phyloP scores from a whole-genome alignment of 1,140 invertebrate genomes.

The Procambarus clarkii region DNA sequence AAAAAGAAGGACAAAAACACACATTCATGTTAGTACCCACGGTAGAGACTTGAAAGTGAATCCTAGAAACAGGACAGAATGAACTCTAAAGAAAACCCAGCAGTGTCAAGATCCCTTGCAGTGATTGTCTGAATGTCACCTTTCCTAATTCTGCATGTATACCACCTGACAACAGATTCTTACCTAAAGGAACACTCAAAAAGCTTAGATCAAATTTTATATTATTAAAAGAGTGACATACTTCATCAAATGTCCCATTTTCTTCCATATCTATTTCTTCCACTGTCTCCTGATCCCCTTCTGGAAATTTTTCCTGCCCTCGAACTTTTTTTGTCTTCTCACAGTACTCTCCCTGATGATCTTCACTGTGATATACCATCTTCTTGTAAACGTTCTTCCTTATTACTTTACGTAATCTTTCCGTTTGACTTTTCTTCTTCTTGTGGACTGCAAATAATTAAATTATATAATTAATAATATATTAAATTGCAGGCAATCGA shows the following conservation, averaged over 20 bases:
- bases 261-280: not conserved
- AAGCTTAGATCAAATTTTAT: too few relatives aligned
- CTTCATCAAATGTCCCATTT: not conserved
- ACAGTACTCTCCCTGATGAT: not conserved
- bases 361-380: not conserved
- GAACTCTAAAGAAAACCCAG: too few relatives aligned
- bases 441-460: not conserved
- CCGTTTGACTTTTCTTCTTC: not conserved
- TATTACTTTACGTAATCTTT: slow-evolving; percentile 7
- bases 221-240: not conserved
- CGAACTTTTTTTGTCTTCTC: not conserved
- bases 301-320: not conserved
- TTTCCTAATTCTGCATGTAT: too few relatives aligned
- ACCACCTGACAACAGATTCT: too few relatives aligned
- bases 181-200: too few relatives aligned
- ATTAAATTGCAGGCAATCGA: not conserved
- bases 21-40: too few relatives aligned
- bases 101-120: too few relatives aligned
- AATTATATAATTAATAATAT: not conserved
- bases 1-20: too few relatives aligned
- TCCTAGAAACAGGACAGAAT: too few relatives aligned
- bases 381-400: not conserved
- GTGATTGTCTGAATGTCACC: too few relatives aligned
- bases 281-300: not conserved
- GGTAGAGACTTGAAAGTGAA: too few relatives aligned